Evolutionary conservation across 1,140 invertebrate species (phyloP), one percentile per base, ranked within the genome.

Genomic region (Aphidius gifuensis): DNA sequence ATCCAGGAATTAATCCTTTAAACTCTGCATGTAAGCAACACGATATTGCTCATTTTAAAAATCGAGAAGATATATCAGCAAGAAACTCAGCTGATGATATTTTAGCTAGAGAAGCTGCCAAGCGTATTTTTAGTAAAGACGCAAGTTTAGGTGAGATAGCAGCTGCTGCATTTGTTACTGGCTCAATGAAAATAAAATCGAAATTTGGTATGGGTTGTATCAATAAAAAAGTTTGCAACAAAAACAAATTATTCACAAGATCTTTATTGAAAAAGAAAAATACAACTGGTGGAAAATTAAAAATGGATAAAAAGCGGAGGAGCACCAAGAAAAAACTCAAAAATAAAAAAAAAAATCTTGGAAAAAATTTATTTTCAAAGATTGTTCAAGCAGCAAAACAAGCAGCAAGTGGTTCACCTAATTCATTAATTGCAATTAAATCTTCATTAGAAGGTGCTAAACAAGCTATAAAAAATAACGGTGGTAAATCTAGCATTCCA

Each of bases 401-500:
- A 16, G 16, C 16, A 16, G 16, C 16, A 16, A 16, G 16, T 16
- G 16, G 16, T 16, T 16, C 16, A 16, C 16, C 16, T 16, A 16
- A 16, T 16, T 16, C 16, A 16, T 16, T 16, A 16, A 16, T 16
- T 16, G 61, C 61, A 6, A 46, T 49, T n/a, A 44, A 58, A 11
- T 21, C 46, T 42, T 48, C 54, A 61, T 6, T 44, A 9, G 64
- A 56, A 38, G 66, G 68, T 21, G 64, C 64, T 16, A n/a, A 63
- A 48, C 61, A 58, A 39, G 53, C 69, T 45, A 68, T 56, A 8
- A 68, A 70, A 67, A 63, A 64, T 4, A 48, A 68, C 8, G 67
- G 61, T 62, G n/a, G 49, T 51, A 39, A 69, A 68, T 61, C 60
- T 62, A 62, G 69, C 67, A 56, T 67, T 69, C 55, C 57, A 62